A percentile compares a stretch with the other conserved stretches of the same genome.
These are phyloP conservation scores for Xylota segnis DNA, from an alignment of 2,888 invertebrate species.

Conservation along the genomic window DNA sequence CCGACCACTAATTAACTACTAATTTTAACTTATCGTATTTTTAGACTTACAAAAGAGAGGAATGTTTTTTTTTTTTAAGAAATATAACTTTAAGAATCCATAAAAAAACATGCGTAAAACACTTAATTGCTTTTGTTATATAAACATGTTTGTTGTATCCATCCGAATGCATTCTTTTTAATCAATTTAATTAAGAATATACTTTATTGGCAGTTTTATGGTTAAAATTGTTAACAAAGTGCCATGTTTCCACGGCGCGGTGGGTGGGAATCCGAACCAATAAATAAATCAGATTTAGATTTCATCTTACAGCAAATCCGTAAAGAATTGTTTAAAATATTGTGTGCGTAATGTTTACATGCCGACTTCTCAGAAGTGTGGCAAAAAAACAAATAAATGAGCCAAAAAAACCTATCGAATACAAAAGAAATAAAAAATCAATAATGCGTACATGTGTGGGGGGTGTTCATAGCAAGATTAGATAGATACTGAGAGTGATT, in stretches of 20 bases:
- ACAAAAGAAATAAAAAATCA: conserved; percentile 40
- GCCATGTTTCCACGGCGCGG: neutral
- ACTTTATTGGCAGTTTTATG: conserved; percentile 55
- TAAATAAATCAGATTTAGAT: conserved; percentile 56
- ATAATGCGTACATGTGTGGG: conserved; percentile 37
- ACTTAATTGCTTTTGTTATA: conserved; percentile 61
- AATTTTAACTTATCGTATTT: conserved; percentile 41
- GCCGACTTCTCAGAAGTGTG: conserved; percentile 49
- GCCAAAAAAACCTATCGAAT: neutral
- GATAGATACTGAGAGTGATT: conserved; percentile 42
- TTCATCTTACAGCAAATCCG: conserved; percentile 30
- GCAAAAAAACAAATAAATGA: conserved; percentile 31
- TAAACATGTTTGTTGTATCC: conserved; percentile 29
- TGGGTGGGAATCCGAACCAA: conserved; percentile 19
- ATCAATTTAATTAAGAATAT: conserved; percentile 29
- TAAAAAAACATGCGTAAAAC: conserved; percentile 52
- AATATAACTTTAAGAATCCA: conserved; percentile 37
- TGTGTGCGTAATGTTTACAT: conserved; percentile 52
- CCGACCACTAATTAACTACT: conserved; percentile 34
- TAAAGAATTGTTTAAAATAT: conserved; percentile 54
- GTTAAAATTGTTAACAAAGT: conserved; percentile 53
- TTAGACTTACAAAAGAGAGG: conserved; percentile 31
- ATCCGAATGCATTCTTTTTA: conserved; percentile 39
- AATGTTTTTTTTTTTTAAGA: neutral
- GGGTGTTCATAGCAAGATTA: conserved; percentile 25